These are phyloP conservation scores for Morelia viridis DNA, from an alignment of 2,797 vertebrate species.

Conservation along the genomic window DNA sequence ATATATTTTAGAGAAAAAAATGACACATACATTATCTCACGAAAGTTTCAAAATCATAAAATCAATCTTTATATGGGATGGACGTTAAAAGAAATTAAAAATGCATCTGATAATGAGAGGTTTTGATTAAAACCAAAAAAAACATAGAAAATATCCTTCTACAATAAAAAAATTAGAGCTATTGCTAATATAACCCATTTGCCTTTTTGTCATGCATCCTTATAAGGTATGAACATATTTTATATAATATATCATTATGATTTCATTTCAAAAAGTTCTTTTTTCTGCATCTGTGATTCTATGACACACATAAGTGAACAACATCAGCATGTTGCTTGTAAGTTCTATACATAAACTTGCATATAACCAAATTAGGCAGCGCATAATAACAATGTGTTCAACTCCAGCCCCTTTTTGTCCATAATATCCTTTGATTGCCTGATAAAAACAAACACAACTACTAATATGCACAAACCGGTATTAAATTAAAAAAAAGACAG, in stretches of 20 bases:
- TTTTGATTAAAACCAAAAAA: slow-evolving; percentile 27
- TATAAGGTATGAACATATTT: slow-evolving; percentile 39
- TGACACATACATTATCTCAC: slow-evolving; percentile 10
- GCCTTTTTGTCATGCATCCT: slow-evolving; percentile 51
- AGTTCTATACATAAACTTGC: not conserved
- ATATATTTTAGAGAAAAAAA: slow-evolving; percentile 8
- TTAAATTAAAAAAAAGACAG: too few relatives aligned
- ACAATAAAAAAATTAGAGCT: slow-evolving; percentile 47
- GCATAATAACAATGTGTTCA: too few relatives aligned
- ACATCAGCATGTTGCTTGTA: not conserved
- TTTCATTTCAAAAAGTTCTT: slow-evolving; percentile 28
- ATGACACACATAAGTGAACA: not conserved
- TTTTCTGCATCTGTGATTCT: not conserved
- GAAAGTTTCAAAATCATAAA: slow-evolving; percentile 19
- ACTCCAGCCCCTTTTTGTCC: too few relatives aligned
- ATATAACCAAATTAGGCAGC: not conserved
- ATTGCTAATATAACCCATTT: slow-evolving; percentile 49
- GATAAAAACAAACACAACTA: too few relatives aligned
- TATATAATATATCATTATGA: slow-evolving; percentile 39
- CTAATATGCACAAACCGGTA: too few relatives aligned
- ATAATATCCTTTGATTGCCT: too few relatives aligned
- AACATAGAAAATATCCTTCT: slow-evolving; percentile 28
- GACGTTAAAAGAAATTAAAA: slow-evolving; percentile 8
- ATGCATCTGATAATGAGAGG: not conserved
- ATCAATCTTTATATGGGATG: not conserved